Conservation (phyloP, 2,797 vertebrate genomes). For the Dendrocincla fuliginosa region DNA sequence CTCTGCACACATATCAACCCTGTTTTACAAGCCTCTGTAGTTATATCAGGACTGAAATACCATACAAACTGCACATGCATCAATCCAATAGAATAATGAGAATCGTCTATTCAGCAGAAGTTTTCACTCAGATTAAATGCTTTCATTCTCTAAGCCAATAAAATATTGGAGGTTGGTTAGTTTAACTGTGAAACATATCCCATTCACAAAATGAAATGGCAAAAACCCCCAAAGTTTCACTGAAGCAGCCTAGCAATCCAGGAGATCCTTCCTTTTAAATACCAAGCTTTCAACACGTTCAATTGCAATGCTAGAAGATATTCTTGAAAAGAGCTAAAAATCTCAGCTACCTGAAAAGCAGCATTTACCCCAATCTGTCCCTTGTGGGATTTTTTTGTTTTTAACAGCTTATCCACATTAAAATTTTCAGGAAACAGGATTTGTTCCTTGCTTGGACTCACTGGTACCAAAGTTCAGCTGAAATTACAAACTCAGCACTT, state of each 20-base stretch:
- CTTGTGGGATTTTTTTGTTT: neutral
- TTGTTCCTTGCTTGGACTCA: neutral
- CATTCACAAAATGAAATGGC: constrained; percentile 35
- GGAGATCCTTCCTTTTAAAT: neutral
- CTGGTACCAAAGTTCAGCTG: neutral
- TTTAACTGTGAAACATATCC: neutral
- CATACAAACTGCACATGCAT: neutral
- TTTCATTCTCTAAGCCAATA: neutral
- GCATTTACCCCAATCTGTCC: neutral
- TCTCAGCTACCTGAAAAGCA: constrained; percentile 39
- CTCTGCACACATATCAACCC: neutral
- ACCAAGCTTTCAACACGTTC: constrained; percentile 27
- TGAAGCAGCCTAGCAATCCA: neutral
- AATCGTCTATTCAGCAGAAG: constrained; percentile 16
- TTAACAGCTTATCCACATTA: neutral
- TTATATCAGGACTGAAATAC: neutral
- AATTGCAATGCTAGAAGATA: neutral
- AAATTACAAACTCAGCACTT: neutral
- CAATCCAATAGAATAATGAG: neutral
- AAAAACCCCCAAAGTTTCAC: neutral
- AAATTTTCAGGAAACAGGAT: neutral
- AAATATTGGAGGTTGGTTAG: neutral
- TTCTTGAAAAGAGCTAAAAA: neutral
- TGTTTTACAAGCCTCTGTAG: constrained; percentile 2
- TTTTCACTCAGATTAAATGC: constrained; percentile 31